These are phyloP conservation scores for Scaptodrosophila latifasciaeformis DNA, from an alignment of 2,888 invertebrate species.

Conservation along the genomic window DNA sequence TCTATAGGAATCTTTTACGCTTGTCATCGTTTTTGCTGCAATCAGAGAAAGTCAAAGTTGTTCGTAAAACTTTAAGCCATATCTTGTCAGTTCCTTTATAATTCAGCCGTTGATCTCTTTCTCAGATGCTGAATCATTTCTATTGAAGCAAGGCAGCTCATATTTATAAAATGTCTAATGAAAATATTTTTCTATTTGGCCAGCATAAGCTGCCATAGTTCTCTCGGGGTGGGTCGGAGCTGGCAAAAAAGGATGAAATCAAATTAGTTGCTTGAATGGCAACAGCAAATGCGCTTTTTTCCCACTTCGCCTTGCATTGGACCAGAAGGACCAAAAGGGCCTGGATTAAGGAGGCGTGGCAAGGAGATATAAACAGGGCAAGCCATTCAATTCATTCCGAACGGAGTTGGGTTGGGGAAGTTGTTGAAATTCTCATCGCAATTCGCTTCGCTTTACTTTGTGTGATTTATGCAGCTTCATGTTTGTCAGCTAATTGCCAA, in stretches of 20 bases:
- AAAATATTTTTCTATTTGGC: constrained; percentile 51
- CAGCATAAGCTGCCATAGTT: constrained; percentile 15
- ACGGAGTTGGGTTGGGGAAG: constrained; percentile 1
- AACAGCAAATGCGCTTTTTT: constrained; percentile 47
- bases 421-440: neutral
- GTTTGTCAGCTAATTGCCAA: constrained; percentile 56
- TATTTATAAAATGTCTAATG: constrained; percentile 66
- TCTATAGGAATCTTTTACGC: too few species aligned
- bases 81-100: constrained; percentile 3
- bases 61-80: neutral
- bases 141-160: constrained; percentile 41
- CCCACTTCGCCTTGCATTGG: constrained; percentile 1
- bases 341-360: constrained; percentile 49
- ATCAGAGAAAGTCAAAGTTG: neutral
- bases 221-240: neutral
- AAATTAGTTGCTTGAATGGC: constrained; percentile 63
- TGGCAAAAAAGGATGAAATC: constrained; percentile 42
- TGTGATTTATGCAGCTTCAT: constrained; percentile 51
- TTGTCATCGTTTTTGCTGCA: neutral
- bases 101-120: too few species aligned
- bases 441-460: constrained; percentile 10
- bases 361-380: constrained; percentile 14
- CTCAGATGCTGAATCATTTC: too few species aligned
- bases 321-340: too few species aligned
- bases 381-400: constrained; percentile 9